Conservation (phyloP, 2,888 invertebrate genomes). For the Acrobasis consociella region DNA sequence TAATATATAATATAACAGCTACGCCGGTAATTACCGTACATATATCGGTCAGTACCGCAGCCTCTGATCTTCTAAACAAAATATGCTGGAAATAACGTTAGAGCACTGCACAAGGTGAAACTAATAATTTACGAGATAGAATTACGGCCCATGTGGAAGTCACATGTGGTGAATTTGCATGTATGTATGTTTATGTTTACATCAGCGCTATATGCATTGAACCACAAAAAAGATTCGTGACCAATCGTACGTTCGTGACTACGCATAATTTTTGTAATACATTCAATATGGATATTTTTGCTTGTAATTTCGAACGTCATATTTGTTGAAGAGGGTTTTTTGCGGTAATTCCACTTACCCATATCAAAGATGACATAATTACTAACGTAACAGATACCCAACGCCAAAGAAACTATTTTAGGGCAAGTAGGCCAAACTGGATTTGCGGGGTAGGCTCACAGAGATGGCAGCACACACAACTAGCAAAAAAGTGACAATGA, state of each 20-base stretch:
- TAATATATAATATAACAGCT: background rate
- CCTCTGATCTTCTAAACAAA: slow-evolving; percentile 5
- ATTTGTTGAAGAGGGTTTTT: too few relatives aligned
- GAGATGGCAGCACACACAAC: too few relatives aligned
- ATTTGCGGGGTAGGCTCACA: too few relatives aligned
- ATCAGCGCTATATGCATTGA: background rate
- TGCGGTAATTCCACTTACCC: too few relatives aligned
- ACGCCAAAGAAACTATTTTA: too few relatives aligned
- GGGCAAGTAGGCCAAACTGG: too few relatives aligned
- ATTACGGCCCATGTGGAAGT: background rate
- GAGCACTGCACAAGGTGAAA: slow-evolving; percentile 4
- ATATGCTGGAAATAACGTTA: slow-evolving; percentile 8
- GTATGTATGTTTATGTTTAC: background rate
- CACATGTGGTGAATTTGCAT: background rate
- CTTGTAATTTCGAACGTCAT: too few relatives aligned
- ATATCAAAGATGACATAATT: too few relatives aligned
- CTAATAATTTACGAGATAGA: slow-evolving; percentile 2
- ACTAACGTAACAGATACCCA: too few relatives aligned
- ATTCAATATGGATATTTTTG: background rate
- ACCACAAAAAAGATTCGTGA: background rate
- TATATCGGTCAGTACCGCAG: slow-evolving; percentile 9
- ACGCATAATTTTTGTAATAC: background rate
- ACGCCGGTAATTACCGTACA: background rate
- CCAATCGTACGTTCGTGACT: background rate
- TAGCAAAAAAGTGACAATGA: too few relatives aligned